Percentiles rank a stretch among this genome's conserved stretches.
phyloP scores from a whole-genome alignment of 2,797 vertebrate species.

The Molossus alvarezi region DNA sequence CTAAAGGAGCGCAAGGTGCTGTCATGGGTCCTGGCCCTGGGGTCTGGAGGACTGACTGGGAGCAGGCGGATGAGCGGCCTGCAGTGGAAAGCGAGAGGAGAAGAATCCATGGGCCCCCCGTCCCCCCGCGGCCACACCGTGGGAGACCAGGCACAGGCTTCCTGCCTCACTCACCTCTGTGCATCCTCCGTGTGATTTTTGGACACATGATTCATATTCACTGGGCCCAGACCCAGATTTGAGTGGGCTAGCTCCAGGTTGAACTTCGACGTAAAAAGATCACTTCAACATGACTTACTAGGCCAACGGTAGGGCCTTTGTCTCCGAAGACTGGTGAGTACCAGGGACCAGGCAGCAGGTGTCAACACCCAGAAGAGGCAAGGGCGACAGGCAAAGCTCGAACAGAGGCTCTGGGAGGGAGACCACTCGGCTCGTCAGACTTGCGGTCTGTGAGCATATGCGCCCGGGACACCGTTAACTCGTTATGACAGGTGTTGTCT shows the following conservation, averaged over 20 bases:
- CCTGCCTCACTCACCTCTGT: constrained; percentile 56
- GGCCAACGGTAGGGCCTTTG: not conserved
- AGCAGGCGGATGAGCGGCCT: not conserved
- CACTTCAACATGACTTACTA: not conserved
- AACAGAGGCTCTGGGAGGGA: not conserved
- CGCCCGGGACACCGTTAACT: not conserved
- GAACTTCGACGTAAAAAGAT: constrained; percentile 18
- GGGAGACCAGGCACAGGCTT: not conserved
- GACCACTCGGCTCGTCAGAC: not conserved
- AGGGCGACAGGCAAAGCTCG: not conserved
- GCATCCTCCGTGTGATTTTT: constrained; percentile 34
- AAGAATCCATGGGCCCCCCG: not conserved
- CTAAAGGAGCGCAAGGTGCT: not conserved
- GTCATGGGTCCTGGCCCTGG: not conserved
- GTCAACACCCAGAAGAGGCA: not conserved
- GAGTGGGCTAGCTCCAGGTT: not conserved
- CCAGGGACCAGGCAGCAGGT: accelerated
- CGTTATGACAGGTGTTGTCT: not conserved
- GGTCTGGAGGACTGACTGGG: not conserved
- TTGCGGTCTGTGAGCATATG: not conserved
- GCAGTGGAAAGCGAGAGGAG: constrained; percentile 46
- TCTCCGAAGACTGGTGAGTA: not conserved
- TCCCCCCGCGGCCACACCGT: not conserved
- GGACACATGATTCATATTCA: constrained; percentile 57
- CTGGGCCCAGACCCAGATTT: not conserved